Conservation (phyloP, 2,888 invertebrate species). For the Himalopsyche anomala region DNA sequence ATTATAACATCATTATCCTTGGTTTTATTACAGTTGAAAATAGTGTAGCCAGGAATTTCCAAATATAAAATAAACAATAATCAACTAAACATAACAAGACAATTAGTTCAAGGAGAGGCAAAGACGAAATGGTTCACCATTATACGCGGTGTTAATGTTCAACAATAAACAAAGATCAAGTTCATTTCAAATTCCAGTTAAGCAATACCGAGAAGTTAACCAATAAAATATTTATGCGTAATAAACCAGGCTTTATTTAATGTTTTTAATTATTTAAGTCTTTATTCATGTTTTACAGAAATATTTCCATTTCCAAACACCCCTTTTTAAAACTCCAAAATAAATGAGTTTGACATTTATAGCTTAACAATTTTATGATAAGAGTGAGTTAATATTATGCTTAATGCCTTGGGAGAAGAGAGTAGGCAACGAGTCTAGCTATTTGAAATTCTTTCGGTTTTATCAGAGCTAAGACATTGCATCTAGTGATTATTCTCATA, state of each 20-base stretch:
- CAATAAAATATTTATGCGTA: neutral
- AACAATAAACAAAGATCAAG: no score
- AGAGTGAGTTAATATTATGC: neutral
- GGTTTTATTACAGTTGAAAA: no score
- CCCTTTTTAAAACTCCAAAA: neutral
- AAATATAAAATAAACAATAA: no score
- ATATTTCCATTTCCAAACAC: neutral
- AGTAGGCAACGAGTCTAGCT: neutral
- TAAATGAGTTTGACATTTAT: constrained; percentile 8
- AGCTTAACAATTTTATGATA: neutral
- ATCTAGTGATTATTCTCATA: neutral
- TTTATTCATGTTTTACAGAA: neutral
- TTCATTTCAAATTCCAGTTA: no score
- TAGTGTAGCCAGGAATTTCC: no score
- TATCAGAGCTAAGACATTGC: neutral
- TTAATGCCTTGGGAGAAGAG: neutral
- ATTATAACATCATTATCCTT: no score
- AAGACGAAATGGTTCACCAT: no score
- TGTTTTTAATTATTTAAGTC: constrained; percentile 1
- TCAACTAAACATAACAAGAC: no score
- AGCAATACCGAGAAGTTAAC: no score
- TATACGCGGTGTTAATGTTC: no score
- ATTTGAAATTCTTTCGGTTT: neutral
- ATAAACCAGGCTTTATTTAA: constrained; percentile 5
- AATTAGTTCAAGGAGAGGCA: no score